Conservation (phyloP, 2,113 vertebrate genomes). For the Brachyhypopomus occidentalis region DNA sequence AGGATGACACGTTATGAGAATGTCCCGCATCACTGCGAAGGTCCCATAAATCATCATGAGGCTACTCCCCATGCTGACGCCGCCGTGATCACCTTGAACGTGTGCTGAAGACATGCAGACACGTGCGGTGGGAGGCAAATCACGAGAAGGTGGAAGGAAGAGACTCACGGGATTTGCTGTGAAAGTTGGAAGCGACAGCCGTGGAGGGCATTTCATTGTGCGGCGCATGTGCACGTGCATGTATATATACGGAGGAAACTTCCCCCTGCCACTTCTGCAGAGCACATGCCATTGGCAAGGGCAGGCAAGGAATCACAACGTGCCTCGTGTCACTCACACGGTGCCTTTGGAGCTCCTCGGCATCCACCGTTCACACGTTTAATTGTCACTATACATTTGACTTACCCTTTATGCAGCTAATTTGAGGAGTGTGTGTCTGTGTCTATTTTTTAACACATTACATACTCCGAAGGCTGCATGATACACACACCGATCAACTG, state of each 20-base stretch:
- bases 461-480: constrained; percentile 10
- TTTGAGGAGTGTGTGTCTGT: not conserved
- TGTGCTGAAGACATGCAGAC: too few relatives aligned
- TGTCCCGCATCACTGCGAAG: constrained; percentile 1
- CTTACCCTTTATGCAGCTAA: constrained; percentile 14
- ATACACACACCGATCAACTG: not conserved
- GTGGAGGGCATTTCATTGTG: constrained; percentile 33
- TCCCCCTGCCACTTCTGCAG: constrained; percentile 10
- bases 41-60: constrained; percentile 17
- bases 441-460: constrained; percentile 8
- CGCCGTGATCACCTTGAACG: too few relatives aligned
- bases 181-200: constrained; percentile 37
- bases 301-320: not conserved
- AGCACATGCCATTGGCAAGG: constrained; percentile 37
- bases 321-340: not conserved
- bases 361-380: not conserved
- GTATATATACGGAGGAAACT: not conserved
- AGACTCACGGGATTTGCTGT: not conserved
- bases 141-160: not conserved
- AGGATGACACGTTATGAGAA: constrained; percentile 13
- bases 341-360: not conserved
- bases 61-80: not conserved
- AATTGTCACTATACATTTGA: not conserved
- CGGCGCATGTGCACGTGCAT: not conserved
- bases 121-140: not conserved